Evolutionary conservation across 2,113 vertebrate species (phyloP).

Genomic region (Macheiramphus alcinus): DNA sequence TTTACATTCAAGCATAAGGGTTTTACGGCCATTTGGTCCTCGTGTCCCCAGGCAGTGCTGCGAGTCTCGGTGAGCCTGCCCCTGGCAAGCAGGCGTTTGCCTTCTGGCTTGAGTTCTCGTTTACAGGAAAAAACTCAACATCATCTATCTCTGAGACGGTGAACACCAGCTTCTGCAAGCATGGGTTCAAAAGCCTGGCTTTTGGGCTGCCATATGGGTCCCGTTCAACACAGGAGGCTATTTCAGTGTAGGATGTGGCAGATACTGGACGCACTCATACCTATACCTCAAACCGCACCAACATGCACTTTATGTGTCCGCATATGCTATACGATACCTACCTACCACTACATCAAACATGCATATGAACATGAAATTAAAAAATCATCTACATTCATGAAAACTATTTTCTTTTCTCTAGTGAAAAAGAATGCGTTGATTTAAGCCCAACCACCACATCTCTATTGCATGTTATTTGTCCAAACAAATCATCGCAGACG

Average conservation of each 20-base stretch:
- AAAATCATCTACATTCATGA: not conserved
- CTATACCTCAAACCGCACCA: not conserved
- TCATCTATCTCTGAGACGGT: not conserved
- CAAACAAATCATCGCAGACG: not conserved
- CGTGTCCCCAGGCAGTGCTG: not conserved
- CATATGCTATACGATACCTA: accelerated
- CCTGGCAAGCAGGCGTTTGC: not conserved
- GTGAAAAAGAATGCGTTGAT: not conserved
- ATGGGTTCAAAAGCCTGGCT: not conserved
- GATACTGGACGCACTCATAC: not conserved
- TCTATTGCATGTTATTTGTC: accelerated
- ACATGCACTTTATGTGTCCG: not conserved
- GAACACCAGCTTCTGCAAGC: not conserved
- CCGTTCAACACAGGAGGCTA: not conserved
- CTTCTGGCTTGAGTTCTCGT: not conserved
- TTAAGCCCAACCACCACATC: not conserved
- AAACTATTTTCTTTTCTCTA: not conserved
- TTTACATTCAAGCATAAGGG: not conserved
- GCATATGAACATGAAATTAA: not conserved
- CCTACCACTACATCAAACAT: not conserved
- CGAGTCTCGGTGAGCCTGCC: not conserved
- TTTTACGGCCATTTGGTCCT: not conserved
- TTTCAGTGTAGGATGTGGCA: not conserved
- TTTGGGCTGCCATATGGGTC: not conserved
- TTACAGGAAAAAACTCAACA: not conserved